phyloP scores from a whole-genome alignment of 2,888 invertebrate genomes.

The Eupithecia subumbrata region DNA sequence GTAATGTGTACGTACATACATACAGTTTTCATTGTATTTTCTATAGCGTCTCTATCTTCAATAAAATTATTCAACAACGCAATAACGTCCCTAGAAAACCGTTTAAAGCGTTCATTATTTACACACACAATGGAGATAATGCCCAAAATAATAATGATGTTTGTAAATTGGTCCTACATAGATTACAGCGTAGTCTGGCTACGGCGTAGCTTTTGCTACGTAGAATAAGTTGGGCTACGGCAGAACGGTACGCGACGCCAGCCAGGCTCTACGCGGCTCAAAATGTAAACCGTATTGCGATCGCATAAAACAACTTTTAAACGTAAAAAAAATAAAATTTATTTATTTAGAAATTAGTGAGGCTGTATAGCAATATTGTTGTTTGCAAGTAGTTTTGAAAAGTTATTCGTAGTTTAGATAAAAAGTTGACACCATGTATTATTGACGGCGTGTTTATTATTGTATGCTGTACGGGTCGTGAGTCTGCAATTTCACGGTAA shows the following conservation, averaged over 20 bases:
- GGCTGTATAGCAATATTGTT: conserved; percentile 53
- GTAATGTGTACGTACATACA: too few relatives aligned
- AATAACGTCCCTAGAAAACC: not conserved
- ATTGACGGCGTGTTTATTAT: conserved; percentile 46
- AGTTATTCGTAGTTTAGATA: conserved; percentile 53
- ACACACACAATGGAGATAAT: not conserved
- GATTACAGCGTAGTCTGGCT: conserved; percentile 15
- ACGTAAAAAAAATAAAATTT: conserved; percentile 34
- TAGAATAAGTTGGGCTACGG: conserved; percentile 53
- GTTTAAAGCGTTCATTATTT: not conserved
- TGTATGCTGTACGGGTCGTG: conserved; percentile 47
- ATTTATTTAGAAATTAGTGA: conserved; percentile 45
- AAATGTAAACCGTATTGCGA: conserved; percentile 55
- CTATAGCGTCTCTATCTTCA: not conserved
- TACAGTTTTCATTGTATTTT: too few relatives aligned
- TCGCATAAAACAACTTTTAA: conserved; percentile 50
- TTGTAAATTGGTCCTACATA: conserved; percentile 8
- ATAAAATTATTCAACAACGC: not conserved
- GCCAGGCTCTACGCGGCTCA: conserved; percentile 38
- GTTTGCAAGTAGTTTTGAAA: conserved; percentile 44
- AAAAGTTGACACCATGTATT: conserved; percentile 47
- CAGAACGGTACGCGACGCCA: conserved; percentile 70
- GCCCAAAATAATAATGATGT: not conserved
- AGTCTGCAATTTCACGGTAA: conserved; percentile 52
- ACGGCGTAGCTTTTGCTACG: conserved; percentile 39